Base-by-base conservation (phyloP, 1,140 invertebrate genomes). In the Scylla paramamosain region DNA sequence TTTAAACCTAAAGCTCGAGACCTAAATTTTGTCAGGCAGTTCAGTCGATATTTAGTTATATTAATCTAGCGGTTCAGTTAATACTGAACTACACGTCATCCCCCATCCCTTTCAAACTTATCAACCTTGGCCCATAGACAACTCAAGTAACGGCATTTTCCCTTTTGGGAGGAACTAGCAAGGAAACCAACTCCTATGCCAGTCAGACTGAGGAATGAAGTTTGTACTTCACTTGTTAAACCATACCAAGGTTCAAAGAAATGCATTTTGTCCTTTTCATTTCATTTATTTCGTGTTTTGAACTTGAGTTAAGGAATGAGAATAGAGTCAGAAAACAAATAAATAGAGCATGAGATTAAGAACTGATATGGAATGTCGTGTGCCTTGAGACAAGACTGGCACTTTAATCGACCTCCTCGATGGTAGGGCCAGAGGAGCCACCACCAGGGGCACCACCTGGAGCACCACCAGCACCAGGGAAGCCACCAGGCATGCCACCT, bases 401-500 rank as follows among this genome's bases (percentile, higher is more conserved):
- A 77, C 25, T 77, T 86, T 91, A 91, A 28, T 91, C 90, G 14
- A 77, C 90, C 20, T 91, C 90, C 52, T 91, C 90, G 29, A 91
- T 91, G 29, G 90, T 91, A 20, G 90, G 90, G 2, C 90, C 90
- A 77, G 90, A 59, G 25, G 87, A 89, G 25, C 89, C 48, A 28
- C 89, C 45, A 25, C 28, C 20, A 46, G 87, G 28, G 45, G 28
- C 32, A 59, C 89, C 89, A 91, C 46, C 46, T 14, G 89, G 46
- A 10, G 46, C 89, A 59, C 46, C 29, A 39, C 48, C 48, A 59
- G 46, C 89, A 31, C 89, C 89, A 91, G 89, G 89, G 46, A 91
- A 59, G 59, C 48, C 48, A 39, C 59, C 90, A 29, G 52, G 31
- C 52, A 39, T 77, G 29, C 90, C 90, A 28, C 90, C 90, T n/a